Conservation (phyloP, 2,888 invertebrate genomes). For the Aleiodes testaceus region DNA sequence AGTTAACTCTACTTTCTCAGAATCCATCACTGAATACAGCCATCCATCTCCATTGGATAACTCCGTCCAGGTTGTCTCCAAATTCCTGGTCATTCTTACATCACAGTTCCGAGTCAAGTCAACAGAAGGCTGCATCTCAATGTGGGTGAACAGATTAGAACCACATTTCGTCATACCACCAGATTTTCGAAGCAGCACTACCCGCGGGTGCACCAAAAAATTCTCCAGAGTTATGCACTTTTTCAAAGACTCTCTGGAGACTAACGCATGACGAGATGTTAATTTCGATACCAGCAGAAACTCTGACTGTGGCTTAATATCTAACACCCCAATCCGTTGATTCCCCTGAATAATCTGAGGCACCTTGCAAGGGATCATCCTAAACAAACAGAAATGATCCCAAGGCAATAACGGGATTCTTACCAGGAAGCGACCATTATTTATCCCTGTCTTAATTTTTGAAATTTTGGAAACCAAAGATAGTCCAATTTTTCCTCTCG, state of each 20-base stretch:
- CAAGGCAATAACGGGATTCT: not conserved
- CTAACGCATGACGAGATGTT: not conserved
- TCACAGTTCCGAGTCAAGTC: not conserved
- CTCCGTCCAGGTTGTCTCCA: not conserved
- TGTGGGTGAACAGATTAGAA: not conserved
- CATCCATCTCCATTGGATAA: not conserved
- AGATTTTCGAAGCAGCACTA: not conserved
- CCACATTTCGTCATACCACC: not conserved
- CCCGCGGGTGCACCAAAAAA: not conserved
- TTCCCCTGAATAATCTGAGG: not conserved
- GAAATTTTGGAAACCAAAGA: not conserved
- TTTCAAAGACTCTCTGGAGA: not conserved
- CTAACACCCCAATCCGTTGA: not conserved
- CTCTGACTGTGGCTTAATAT: not conserved
- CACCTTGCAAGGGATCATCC: not conserved
- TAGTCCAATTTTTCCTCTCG: not conserved
- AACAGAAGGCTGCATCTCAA: not conserved
- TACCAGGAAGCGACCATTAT: not conserved
- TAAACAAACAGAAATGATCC: not conserved
- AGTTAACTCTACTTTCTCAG: not conserved
- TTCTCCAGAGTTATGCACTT: not conserved
- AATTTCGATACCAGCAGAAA: not conserved
- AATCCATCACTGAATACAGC: not conserved
- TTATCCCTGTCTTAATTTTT: not conserved
- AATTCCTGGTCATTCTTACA: not conserved